Percentiles rank a stretch among this genome's conserved stretches.
phyloP scores from a whole-genome alignment of 1,140 invertebrate genomes.

The Pseudomyrmex gracilis region DNA sequence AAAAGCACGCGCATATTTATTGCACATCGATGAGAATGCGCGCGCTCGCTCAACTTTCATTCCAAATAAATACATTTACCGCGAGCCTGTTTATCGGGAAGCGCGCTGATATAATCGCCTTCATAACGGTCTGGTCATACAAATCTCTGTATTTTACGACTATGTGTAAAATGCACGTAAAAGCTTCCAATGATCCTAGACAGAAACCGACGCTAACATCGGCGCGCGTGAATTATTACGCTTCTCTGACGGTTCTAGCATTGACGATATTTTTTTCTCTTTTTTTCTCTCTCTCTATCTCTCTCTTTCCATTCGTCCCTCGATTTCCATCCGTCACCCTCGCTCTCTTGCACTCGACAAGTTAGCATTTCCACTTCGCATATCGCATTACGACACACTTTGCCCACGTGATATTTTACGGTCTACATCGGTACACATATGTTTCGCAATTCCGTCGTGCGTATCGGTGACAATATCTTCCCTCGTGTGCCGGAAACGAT shows the following conservation, averaged over 20 bases:
- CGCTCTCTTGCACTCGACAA: constrained; percentile 23
- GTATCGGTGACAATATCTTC: constrained; percentile 38
- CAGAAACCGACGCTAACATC: constrained; percentile 47
- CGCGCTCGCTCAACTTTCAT: not conserved
- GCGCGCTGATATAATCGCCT: constrained; percentile 48
- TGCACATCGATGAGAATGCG: not conserved
- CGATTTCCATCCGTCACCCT: constrained; percentile 9
- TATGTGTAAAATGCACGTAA: constrained; percentile 52
- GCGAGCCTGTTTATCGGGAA: constrained; percentile 50
- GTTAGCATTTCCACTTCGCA: constrained; percentile 61
- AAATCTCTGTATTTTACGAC: constrained; percentile 52
- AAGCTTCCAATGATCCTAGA: constrained; percentile 56
- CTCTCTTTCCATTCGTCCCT: not conserved
- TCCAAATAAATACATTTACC: constrained; percentile 52
- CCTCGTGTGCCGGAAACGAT: not conserved
- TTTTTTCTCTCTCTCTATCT: not conserved
- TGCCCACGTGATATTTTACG: constrained; percentile 64
- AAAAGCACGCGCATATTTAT: constrained; percentile 1
- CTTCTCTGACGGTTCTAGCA: constrained; percentile 42
- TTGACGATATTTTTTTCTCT: constrained; percentile 56
- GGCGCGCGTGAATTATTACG: constrained; percentile 58
- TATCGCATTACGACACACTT: constrained; percentile 62
- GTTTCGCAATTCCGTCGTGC: constrained; percentile 54
- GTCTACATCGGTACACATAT: constrained; percentile 22
- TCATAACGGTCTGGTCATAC: constrained; percentile 45